Base-by-base conservation (phyloP, 2,113 vertebrate genomes). In the Eupsittula cactorum region DNA sequence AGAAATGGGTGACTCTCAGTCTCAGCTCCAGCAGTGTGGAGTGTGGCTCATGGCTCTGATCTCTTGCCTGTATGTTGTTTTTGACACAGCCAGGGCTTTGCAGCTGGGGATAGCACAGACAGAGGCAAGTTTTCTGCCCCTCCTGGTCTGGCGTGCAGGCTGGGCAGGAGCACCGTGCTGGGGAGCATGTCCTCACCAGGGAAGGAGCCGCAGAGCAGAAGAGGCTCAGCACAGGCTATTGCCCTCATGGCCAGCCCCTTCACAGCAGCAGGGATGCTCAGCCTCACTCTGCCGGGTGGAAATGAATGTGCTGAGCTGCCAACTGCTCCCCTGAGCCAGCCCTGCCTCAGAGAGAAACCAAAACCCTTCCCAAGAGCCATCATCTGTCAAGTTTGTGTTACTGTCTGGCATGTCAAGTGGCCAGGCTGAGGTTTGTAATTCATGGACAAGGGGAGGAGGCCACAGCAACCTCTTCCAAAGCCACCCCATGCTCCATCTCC, bases 401-500 rank as follows among this genome's bases (percentile, higher is more conserved):
- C 74, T 82, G 79, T 82, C 90, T 95, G 92, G 88, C 92, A 86
- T 31, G 2, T 92, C 65, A 74, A 88, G 86, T 18, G 59, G 75
- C 82, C 85, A 67, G 81, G 86, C 87, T 92, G 92, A 95, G 94
- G 92, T 95, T 90, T 97, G 85, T 90, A 83, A 86, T 67, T 63
- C 83, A 50, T 4, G 35, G 70, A 68, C 35, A 64, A 31, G 10
- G 14, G 42, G 39, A 82, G 70, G 82, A 94, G 63, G 79, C 55
- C 10, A 0, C 0, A 1, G 39, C 1, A 4, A 84, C 53, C 0
- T 1, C 67, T 93, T 74, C 76, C 3, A 1, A 60, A 95, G 46
- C 76, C 73, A 27, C 16, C 57, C 49, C 0, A 2, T 71, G 67
- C 59, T 89, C 47, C 63, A 20, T 44, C 41, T 77, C 74, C 67